Evolutionary conservation across 1,140 invertebrate genomes (phyloP).

Genomic region (Berghia stephanieae): DNA sequence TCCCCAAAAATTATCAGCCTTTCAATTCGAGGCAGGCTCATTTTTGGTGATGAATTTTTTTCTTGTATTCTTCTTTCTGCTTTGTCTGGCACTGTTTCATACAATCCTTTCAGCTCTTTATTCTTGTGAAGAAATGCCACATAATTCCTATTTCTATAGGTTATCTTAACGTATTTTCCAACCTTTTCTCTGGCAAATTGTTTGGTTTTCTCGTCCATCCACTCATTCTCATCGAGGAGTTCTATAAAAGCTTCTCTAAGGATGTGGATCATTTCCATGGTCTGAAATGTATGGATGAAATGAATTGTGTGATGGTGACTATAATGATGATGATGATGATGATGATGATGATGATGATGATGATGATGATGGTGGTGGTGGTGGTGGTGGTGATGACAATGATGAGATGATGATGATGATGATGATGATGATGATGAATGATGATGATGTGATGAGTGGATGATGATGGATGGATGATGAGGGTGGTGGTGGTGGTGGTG

Average conservation of each 20-base stretch:
- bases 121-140: too few relatives aligned
- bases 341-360: not conserved
- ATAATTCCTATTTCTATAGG: too few relatives aligned
- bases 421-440: not conserved
- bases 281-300: constrained; percentile 71
- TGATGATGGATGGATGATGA: too few relatives aligned
- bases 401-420: not conserved
- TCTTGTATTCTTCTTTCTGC: too few relatives aligned
- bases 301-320: not conserved
- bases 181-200: constrained; percentile 80
- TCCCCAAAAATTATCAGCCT: too few relatives aligned
- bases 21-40: too few relatives aligned
- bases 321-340: not conserved
- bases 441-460: too few relatives aligned
- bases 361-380: not conserved
- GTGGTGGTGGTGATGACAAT: not conserved
- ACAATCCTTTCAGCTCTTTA: too few relatives aligned
- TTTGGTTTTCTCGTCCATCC: constrained; percentile 86
- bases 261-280: constrained; percentile 83
- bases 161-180: too few relatives aligned
- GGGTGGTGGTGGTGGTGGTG: not conserved
- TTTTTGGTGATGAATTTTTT: too few relatives aligned
- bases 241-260: constrained; percentile 82
- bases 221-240: constrained; percentile 76
- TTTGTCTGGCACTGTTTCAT: too few relatives aligned